Percentiles rank a stretch among this genome's conserved stretches.
phyloP scores from a whole-genome alignment of 2,797 vertebrate species.

The Falco concolor region DNA sequence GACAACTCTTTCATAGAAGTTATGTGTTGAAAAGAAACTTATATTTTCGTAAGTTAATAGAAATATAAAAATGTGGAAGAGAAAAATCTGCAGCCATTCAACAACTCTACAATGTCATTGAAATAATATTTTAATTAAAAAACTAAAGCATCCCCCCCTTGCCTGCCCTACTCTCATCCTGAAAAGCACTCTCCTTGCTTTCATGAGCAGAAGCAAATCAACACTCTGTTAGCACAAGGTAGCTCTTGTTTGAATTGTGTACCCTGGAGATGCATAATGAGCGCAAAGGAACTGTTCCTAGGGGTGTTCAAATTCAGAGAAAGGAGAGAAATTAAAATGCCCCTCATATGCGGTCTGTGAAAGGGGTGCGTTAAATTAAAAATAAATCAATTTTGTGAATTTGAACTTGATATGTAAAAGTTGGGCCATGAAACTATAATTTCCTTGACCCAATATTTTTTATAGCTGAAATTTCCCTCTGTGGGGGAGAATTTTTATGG shows the following conservation, averaged over 20 bases:
- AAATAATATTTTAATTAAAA: slow-evolving; percentile 1
- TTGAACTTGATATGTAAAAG: not conserved
- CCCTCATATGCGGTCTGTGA: not conserved
- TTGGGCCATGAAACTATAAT: not conserved
- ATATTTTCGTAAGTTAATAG: not conserved
- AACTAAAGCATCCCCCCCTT: not conserved
- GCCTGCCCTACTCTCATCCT: not conserved
- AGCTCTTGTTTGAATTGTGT: slow-evolving; percentile 40
- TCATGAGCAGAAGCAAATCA: not conserved
- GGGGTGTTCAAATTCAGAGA: not conserved
- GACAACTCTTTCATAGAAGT: not conserved
- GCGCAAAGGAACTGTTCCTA: not conserved
- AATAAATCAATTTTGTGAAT: not conserved
- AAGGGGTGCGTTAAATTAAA: not conserved
- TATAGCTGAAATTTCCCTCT: not conserved
- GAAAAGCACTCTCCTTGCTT: slow-evolving; percentile 9
- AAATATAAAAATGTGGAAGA: not conserved
- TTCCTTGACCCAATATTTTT: slow-evolving; percentile 12
- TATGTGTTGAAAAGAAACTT: not conserved
- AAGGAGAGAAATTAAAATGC: slow-evolving; percentile 8
- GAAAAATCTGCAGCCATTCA: not conserved
- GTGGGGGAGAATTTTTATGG: not conserved
- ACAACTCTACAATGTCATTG: not conserved
- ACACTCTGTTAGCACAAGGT: slow-evolving; percentile 20
- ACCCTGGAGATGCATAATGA: slow-evolving; percentile 48